These are phyloP conservation scores for Drosophila parvula DNA, from an alignment of 1,140 invertebrate species.

Conservation along the genomic window DNA sequence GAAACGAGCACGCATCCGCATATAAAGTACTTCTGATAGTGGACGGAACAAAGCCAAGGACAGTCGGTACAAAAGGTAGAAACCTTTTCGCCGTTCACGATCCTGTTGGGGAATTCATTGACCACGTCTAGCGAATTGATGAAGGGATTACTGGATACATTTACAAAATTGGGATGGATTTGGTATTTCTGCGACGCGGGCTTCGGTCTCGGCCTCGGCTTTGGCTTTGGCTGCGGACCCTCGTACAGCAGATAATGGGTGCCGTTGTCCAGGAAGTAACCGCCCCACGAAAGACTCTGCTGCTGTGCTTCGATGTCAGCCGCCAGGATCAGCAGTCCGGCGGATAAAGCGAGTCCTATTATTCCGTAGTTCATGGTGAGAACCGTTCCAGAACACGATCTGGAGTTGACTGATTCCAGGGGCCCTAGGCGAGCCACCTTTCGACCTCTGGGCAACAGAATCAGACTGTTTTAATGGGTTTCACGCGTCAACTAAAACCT, in stretches of 20 bases:
- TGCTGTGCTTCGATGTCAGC: neutral
- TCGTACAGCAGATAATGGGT: slow-evolving; percentile 32
- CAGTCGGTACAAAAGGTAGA: slow-evolving; percentile 26
- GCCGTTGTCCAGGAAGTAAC: slow-evolving; percentile 42
- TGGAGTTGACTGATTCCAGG: slow-evolving; percentile 1
- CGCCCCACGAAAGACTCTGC: slow-evolving; percentile 1
- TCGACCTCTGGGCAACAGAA: slow-evolving; percentile 20
- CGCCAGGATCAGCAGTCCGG: slow-evolving; percentile 4
- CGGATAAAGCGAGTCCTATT: slow-evolving; percentile 1
- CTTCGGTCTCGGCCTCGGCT: neutral
- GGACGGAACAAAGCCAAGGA: slow-evolving; percentile 53
- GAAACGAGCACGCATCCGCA: slow-evolving; percentile 53
- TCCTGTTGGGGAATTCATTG: slow-evolving; percentile 41
- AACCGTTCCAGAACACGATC: slow-evolving; percentile 12
- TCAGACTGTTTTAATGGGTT: slow-evolving; percentile 15
- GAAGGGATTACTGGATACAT: slow-evolving; percentile 36
- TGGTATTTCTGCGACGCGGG: neutral
- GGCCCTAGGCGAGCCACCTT: neutral
- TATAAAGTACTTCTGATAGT: slow-evolving; percentile 15
- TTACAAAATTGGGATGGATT: neutral
- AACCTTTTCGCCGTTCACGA: slow-evolving; percentile 38
- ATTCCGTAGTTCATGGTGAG: slow-evolving; percentile 3
- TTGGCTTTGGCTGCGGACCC: neutral
- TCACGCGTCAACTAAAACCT: slow-evolving; percentile 14
- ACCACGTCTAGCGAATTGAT: slow-evolving; percentile 27